These are phyloP conservation scores for Lycaena phlaeas DNA, from an alignment of 2,888 invertebrate genomes.

Conservation along the genomic window DNA sequence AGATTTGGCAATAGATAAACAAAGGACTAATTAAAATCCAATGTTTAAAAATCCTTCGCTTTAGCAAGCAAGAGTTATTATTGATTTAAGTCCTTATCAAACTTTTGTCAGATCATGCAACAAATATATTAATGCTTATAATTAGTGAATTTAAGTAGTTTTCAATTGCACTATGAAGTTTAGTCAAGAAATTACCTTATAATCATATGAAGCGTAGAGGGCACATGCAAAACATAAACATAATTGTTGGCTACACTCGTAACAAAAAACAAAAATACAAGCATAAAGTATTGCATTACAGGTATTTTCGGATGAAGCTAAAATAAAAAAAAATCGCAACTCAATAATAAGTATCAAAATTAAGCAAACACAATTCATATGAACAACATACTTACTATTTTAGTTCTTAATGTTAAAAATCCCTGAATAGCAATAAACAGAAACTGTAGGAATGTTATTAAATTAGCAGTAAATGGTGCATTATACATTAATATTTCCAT, in stretches of 20 bases:
- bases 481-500: constrained; percentile 61
- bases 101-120: too few relatives aligned
- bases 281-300: constrained; percentile 44
- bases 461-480: constrained; percentile 45
- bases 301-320: constrained; percentile 60
- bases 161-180: too few relatives aligned
- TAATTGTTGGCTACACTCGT: constrained; percentile 64
- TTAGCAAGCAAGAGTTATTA: too few relatives aligned
- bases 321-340: constrained; percentile 28
- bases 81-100: too few relatives aligned
- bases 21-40: too few relatives aligned
- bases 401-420: constrained; percentile 27
- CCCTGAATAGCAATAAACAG: constrained; percentile 51
- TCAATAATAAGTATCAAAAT: not conserved
- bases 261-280: constrained; percentile 54
- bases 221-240: constrained; percentile 64
- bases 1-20: too few relatives aligned
- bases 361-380: not conserved
- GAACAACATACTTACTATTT: constrained; percentile 33
- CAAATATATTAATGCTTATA: too few relatives aligned
- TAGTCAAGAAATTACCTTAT: constrained; percentile 37
- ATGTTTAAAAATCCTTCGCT: too few relatives aligned
- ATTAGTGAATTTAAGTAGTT: too few relatives aligned
- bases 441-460: constrained; percentile 58
- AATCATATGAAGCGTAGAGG: constrained; percentile 64